These are phyloP conservation scores for Drosophila tripunctata DNA, from an alignment of 2,888 invertebrate genomes.

Conservation along the genomic window DNA sequence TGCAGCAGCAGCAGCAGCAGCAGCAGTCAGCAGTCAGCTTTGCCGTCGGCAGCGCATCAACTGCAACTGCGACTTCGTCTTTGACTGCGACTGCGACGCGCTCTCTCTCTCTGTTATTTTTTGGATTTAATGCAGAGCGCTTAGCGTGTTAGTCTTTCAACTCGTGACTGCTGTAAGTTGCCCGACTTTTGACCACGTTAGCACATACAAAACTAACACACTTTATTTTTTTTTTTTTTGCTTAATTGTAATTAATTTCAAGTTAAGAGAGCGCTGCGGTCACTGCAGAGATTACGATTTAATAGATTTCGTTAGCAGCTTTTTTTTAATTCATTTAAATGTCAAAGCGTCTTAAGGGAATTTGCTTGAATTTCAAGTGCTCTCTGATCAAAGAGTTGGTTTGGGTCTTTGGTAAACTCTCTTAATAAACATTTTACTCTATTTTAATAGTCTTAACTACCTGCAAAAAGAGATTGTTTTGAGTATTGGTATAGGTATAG, in stretches of 20 bases:
- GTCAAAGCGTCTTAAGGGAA: neutral
- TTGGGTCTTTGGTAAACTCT: too few species aligned
- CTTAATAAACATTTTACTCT: too few species aligned
- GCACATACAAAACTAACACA: conserved; percentile 8
- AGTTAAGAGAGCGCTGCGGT: conserved; percentile 37
- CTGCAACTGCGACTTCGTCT: conserved; percentile 22
- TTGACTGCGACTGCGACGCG: conserved; percentile 33
- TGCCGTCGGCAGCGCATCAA: conserved; percentile 49
- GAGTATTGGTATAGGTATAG: too few species aligned
- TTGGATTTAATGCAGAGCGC: conserved; percentile 57
- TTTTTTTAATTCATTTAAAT: conserved; percentile 32
- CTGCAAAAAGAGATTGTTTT: too few species aligned
- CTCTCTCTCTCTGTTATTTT: too few species aligned
- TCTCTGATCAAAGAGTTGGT: neutral
- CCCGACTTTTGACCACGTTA: conserved; percentile 41
- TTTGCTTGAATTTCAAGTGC: neutral
- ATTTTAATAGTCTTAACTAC: too few species aligned
- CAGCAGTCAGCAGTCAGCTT: conserved; percentile 19
- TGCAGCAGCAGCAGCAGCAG: conserved; percentile 18
- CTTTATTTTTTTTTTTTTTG: conserved; percentile 3
- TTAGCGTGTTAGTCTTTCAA: conserved; percentile 59
- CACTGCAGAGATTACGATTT: conserved; percentile 37
- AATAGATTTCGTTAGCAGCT: conserved; percentile 5
- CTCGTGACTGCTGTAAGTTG: conserved; percentile 65
- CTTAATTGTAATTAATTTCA: conserved; percentile 61